Evolutionary conservation across 2,113 vertebrate genomes (phyloP), one percentile per base, ranked within the genome.

Genomic region (Falco punctatus): DNA sequence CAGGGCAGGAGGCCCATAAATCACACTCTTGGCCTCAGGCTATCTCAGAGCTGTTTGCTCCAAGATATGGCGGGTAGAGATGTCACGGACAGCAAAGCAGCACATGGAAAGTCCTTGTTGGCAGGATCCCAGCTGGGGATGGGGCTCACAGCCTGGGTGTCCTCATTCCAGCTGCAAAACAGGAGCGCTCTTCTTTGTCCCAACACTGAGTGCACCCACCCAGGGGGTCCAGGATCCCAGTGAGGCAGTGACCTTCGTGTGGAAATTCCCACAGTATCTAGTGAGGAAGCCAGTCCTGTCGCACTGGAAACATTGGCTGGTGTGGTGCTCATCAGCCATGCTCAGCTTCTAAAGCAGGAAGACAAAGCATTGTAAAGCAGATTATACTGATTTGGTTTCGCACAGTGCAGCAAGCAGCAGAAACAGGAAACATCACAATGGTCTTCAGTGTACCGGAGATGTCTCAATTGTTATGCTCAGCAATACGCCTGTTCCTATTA

Each of bases 341-440:
- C 91, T 57, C 5, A 1, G 88, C 94, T 55, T 48, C 86, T 75
- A 59, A 92, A 86, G 92, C 96, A 98, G 96, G 97, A 97, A 98
- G 95, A 87, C 94, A 71, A 94, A 90, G 95, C 96, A 97, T 97
- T 97, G 97, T 96, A 55, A 87, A 61, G 94, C 96, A 92, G 52
- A 96, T 84, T 57, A 64, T 35, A 40, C 71, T 54, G 92, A 96
- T 96, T 48, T 90, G 92, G 96, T 90, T 71, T 94, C 9, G 33
- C 84, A 75, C 97, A 94, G 96, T 23, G 80, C 90, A 42, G 90
- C 38, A 1, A 94, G 94, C 51, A 1, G 96, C 93, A 89, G 97
- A 59, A 91, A 94, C 98, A 98, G 98, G 98, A 98, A 98, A 96
- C 96, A 85, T 82, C 95, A 98, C 98, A 98, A 98, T 97, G 97